Conservation (phyloP, 1,140 invertebrate species). For the Armadillidium nasatum region DNA sequence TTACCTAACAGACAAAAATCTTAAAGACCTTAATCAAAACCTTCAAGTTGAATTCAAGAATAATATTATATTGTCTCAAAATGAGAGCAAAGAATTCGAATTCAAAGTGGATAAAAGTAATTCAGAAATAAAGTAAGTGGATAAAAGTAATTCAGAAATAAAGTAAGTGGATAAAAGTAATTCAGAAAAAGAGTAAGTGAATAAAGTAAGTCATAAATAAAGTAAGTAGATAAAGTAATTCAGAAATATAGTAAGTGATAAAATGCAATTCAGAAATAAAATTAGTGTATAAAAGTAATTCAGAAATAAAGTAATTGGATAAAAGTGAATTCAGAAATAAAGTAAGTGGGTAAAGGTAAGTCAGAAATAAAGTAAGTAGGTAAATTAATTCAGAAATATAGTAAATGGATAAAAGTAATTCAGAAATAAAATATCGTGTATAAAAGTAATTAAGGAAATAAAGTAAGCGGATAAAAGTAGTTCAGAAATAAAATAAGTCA, state of each 20-base stretch:
- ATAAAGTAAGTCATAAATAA: no score
- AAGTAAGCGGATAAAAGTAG: constrained; percentile 67
- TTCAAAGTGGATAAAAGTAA: constrained; percentile 60
- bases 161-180: constrained; percentile 57
- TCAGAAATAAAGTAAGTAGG: constrained; percentile 61
- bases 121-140: constrained; percentile 61
- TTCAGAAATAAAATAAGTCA: no score
- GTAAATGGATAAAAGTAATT: constrained; percentile 55
- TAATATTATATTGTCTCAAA: constrained; percentile 64
- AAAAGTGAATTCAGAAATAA: constrained; percentile 62
- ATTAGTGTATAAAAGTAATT: no score
- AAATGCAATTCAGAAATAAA: no score
- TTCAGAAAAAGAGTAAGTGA: no score
- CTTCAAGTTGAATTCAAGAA: constrained; percentile 48
- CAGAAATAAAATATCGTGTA: no score
- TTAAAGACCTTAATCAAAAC: constrained; percentile 49
- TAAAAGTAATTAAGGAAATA: no score
- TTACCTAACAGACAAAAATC: constrained; percentile 56
- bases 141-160: constrained; percentile 58
- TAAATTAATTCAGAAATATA: constrained; percentile 61
- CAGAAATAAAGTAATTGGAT: no score
- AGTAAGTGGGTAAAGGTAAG: constrained; percentile 56
- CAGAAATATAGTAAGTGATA: no score
- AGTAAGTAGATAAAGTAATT: no score
- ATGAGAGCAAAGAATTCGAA: constrained; percentile 65